Evolutionary conservation across 92 coral and sea anemone species (phyloP), one percentile per base, ranked within the genome.

Genomic region (Micromussa lordhowensis): DNA sequence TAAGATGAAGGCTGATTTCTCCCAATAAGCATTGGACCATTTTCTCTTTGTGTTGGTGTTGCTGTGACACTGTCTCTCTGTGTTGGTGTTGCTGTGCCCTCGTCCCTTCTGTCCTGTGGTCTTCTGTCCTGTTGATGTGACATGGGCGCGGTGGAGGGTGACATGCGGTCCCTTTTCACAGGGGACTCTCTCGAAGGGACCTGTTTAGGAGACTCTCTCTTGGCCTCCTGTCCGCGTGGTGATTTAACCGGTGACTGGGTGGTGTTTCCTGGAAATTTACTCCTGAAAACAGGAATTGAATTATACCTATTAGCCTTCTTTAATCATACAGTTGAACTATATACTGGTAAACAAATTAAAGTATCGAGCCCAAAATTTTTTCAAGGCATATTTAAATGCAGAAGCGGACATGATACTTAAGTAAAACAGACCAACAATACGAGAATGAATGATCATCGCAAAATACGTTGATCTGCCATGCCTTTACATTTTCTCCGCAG

Each of bases 221-320:
- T 88, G 30, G 29, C 55, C 77, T 89, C 91, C 77, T 88, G 53
- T 51, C 89, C 85, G 55, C 88, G 83, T 31, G 94, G 78, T 26
- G 87, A 69, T 28, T 64, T 72, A 16, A 83, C 78, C 4, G 77
- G 86, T 49, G 90, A 55, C 84, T 87, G 94, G 21, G 87, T 68
- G 75, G 80, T 94, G 82, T 91, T 88, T 26, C 76, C 64, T 29
- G 96, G 98, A 74, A 97, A 94, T 87, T 97, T 97, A 90, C 92
- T 94, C 89, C 99, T 97, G 80, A 82, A 31, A 21, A 4, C 21
- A 79, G 26, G 53, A 29, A 82, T 35, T 4, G 4, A 5, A 12
- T 8, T 1, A 69, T 26, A 32, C 19, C 1, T 15, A 72, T 19
- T 30, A 72, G 18, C 3, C 24, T 15, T 16, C 74, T 31, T 29